These are phyloP conservation scores for Phalloptychus januarius DNA, from an alignment of 2,797 vertebrate genomes.

Conservation along the genomic window DNA sequence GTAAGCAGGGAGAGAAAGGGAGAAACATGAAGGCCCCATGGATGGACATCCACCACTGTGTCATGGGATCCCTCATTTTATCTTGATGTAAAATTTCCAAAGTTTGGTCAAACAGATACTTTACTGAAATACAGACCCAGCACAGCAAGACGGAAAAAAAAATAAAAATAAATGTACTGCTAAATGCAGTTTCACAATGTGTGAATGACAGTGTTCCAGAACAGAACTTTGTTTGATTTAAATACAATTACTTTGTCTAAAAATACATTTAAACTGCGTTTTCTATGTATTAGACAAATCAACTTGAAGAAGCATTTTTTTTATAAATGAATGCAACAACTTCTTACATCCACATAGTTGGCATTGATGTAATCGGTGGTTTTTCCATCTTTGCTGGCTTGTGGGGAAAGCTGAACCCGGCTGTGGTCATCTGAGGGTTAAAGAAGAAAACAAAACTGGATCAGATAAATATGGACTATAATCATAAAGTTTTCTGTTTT, in stretches of 20 bases:
- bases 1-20: background rate
- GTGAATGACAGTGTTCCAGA: background rate
- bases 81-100: background rate
- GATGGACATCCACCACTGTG: background rate
- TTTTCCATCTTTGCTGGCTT: constrained; percentile 86
- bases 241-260: background rate
- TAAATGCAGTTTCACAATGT: no score
- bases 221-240: background rate
- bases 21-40: background rate
- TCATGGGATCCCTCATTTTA: background rate
- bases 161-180: no score
- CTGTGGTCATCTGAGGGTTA: constrained; percentile 91
- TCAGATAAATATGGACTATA: background rate
- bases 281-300: background rate
- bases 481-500: background rate
- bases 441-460: constrained; percentile 14
- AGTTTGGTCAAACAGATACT: no score
- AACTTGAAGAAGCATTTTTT: background rate
- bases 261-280: background rate
- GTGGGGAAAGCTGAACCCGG: constrained; percentile 88
- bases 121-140: no score
- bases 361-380: constrained; percentile 94
- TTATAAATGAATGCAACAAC: background rate
- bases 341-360: constrained; percentile 94
- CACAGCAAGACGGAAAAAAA: no score